These are phyloP conservation scores for Lochmaea crataegi DNA, from an alignment of 2,888 invertebrate species.

Conservation along the genomic window DNA sequence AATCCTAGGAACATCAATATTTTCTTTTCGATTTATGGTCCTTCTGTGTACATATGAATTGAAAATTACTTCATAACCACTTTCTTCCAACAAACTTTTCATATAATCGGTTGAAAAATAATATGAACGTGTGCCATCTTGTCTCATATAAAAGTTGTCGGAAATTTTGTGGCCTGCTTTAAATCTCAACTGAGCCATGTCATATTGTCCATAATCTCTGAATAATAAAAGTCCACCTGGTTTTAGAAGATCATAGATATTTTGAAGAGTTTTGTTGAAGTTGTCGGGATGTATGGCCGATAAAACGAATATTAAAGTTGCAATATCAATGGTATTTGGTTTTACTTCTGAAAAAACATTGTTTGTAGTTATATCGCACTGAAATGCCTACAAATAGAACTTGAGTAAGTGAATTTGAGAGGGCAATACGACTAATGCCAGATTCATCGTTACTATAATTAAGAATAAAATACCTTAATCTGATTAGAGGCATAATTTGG, in stretches of 20 bases:
- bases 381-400: conserved; percentile 71
- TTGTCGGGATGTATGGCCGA: conserved; percentile 93
- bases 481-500: conserved; percentile 73
- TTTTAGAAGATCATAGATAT: conserved; percentile 74
- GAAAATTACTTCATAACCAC: conserved; percentile 77
- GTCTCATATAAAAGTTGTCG: conserved; percentile 94
- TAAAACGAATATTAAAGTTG: conserved; percentile 93
- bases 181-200: conserved; percentile 96
- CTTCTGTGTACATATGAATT: conserved; percentile 87
- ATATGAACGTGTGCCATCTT: conserved; percentile 93
- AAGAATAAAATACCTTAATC: conserved; percentile 65
- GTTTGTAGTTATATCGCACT: conserved; percentile 83
- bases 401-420: background rate
- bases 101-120: conserved; percentile 84
- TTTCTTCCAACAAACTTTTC: conserved; percentile 71
- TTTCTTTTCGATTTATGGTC: conserved; percentile 93
- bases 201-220: conserved; percentile 94
- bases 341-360: conserved; percentile 71
- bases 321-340: conserved; percentile 75
- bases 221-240: conserved; percentile 87
- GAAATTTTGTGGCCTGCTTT: conserved; percentile 91
- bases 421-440: too few relatives aligned
- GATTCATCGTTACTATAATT: background rate
- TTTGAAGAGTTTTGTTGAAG: conserved; percentile 73
- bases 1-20: conserved; percentile 88